phyloP scores from a whole-genome alignment of 1,140 invertebrate genomes.

The Zaprionus tsacasi region DNA sequence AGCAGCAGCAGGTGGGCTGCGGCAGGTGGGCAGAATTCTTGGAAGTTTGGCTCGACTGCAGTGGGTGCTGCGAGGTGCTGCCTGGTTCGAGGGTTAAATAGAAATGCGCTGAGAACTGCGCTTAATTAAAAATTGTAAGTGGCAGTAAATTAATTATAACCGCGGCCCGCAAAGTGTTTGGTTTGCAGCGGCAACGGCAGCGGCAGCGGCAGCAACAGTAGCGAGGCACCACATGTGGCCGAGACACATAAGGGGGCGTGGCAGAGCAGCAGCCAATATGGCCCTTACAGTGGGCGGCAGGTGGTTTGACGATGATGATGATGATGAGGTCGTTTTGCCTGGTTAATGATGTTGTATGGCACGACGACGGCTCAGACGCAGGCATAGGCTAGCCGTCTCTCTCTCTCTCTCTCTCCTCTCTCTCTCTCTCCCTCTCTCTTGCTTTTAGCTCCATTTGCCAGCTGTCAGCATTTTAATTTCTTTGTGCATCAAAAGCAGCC shows the following conservation, averaged over 20 bases:
- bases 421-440: not conserved
- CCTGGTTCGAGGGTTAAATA: slow-evolving; percentile 21
- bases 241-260: slow-evolving; percentile 20
- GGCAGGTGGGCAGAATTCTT: not conserved
- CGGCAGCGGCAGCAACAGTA: not conserved
- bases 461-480: slow-evolving; percentile 53
- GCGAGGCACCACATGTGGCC: slow-evolving; percentile 57
- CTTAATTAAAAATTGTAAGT: slow-evolving; percentile 82
- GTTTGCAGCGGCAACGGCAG: slow-evolving; percentile 50
- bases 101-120: slow-evolving; percentile 47
- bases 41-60: slow-evolving; percentile 5
- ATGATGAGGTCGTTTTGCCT: slow-evolving; percentile 22
- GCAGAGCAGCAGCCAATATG: not conserved
- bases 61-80: not conserved
- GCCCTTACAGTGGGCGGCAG: not conserved
- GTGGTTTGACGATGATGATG: not conserved
- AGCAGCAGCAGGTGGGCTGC: not conserved
- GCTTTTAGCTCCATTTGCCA: slow-evolving; percentile 19
- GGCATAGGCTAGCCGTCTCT: not conserved
- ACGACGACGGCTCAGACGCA: not conserved
- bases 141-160: slow-evolving; percentile 81
- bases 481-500: slow-evolving; percentile 70
- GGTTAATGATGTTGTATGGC: slow-evolving; percentile 12
- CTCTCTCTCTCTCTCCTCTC: too few relatives aligned
- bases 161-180: slow-evolving; percentile 75